A percentile compares a stretch with the other conserved stretches of the same genome.
These are phyloP conservation scores for Bathynomus jamesi DNA, from an alignment of 1,140 invertebrate species.

Conservation along the genomic window DNA sequence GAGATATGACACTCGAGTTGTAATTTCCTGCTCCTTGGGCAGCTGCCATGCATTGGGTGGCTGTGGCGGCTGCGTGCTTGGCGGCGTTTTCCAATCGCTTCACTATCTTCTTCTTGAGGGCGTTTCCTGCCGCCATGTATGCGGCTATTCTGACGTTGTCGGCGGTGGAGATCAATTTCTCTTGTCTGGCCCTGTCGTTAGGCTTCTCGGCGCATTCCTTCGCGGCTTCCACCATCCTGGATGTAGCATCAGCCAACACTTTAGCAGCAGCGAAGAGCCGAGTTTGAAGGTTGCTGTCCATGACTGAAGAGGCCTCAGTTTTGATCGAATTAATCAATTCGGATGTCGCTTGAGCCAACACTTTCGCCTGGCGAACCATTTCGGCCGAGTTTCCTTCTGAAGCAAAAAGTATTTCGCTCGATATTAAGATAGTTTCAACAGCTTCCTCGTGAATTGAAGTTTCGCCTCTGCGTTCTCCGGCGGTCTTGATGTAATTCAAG, in stretches of 20 bases:
- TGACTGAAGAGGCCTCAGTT: slow-evolving; percentile 64
- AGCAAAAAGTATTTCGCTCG: slow-evolving; percentile 80
- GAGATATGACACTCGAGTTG: slow-evolving; percentile 58
- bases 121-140: slow-evolving; percentile 66
- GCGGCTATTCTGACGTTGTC: slow-evolving; percentile 86
- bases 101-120: slow-evolving; percentile 68
- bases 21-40: slow-evolving; percentile 58
- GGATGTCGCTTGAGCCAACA: slow-evolving; percentile 64
- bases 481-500: slow-evolving; percentile 75
- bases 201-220: slow-evolving; percentile 80
- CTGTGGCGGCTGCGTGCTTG: slow-evolving; percentile 75
- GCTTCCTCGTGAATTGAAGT: slow-evolving; percentile 62
- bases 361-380: slow-evolving; percentile 86
- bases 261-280: slow-evolving; percentile 85
- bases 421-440: slow-evolving; percentile 81
- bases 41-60: slow-evolving; percentile 81
- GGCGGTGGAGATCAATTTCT: slow-evolving; percentile 73
- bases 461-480: slow-evolving; percentile 42
- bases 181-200: slow-evolving; percentile 62
- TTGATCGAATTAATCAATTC: slow-evolving; percentile 88
- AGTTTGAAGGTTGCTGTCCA: slow-evolving; percentile 80
- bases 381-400: slow-evolving; percentile 75
- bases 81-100: slow-evolving; percentile 57
- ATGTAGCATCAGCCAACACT: slow-evolving; percentile 88
- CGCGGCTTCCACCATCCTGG: slow-evolving; percentile 91